Conservation (phyloP, 2,113 vertebrate species). For the Mirza zaza region DNA sequence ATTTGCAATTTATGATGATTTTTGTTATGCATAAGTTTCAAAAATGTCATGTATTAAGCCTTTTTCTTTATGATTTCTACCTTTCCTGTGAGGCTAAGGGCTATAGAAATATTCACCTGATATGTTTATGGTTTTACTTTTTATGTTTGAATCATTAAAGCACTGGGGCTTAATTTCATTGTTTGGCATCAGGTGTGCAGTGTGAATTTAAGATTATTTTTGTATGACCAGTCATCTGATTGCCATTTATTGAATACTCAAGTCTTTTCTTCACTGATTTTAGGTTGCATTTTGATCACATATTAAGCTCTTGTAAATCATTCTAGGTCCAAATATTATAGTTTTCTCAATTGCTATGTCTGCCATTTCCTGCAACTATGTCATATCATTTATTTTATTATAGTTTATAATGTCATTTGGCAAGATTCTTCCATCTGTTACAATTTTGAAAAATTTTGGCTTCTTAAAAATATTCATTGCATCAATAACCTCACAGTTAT, state of each 20-base stretch:
- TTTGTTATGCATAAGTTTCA: background rate
- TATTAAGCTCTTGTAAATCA: background rate
- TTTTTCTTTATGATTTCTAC: constrained; percentile 42
- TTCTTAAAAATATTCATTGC: background rate
- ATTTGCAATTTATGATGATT: constrained; percentile 43
- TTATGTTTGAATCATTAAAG: constrained; percentile 13
- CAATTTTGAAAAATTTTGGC: background rate
- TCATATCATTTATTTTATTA: background rate
- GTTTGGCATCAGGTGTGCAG: background rate
- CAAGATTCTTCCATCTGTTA: background rate
- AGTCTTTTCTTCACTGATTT: background rate
- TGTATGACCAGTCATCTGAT: background rate
- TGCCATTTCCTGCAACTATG: background rate
- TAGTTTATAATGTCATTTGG: background rate
- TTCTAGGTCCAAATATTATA: background rate
- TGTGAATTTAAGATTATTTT: constrained; percentile 26
- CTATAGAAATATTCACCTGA: background rate
- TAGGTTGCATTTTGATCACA: background rate
- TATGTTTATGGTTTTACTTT: constrained; percentile 15
- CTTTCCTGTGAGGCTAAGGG: background rate
- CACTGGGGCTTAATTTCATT: background rate
- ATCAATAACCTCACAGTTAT: background rate
- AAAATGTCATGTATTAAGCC: constrained; percentile 21
- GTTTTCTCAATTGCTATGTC: background rate
- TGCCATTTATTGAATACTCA: background rate